Base-by-base conservation (phyloP, 2,888 invertebrate species). In the Malachius bipustulatus region DNA sequence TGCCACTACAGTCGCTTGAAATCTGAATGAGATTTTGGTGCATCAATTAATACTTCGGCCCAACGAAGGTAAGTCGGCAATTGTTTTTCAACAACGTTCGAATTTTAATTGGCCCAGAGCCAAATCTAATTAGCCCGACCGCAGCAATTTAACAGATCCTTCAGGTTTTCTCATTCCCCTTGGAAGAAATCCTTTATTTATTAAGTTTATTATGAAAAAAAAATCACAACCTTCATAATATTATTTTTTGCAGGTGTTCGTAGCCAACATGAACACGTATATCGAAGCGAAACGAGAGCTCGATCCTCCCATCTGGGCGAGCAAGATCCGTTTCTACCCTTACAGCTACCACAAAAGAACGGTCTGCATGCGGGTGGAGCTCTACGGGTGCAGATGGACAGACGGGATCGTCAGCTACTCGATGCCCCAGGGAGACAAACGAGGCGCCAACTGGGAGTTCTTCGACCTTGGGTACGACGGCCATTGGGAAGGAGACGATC, bases 341-440 rank as follows among this genome's bases (percentile, higher is more conserved):
- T 82, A 82, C 70, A 85, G 85, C 58, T 75, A 77, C 44, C 81
- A 83, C 54, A 74, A 77, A 6, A 71, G 89, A 41, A 90, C 88
- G 0, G 85, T 90, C 34, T 93, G 91, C 65, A 82, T 93, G 82
- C 65, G 91, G 42, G 83, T 90, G 19, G 91, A 91, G 59, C 60
- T 91, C 16, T 89, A 88, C 59, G 91, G 91, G 14, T 91, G 91
- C 59, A 68, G 70, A 32, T 88, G 85, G 80, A 78, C 75, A 55
- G 90, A 82, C 54, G 85, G 85, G 12, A 73, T 90, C 33, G 71
- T 87, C 16, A 77, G 83, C 36, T 93, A 91, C 63, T 74, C 82
- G 27, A 85, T 89, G 78, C 83, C 85, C 11, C 84, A 87, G 58
- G 90, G 90, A 6, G 82, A 87, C 63, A 77, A 78, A 54, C 70